Evolutionary conservation across 2,888 invertebrate species (phyloP).

Genomic region (Elegia similella): DNA sequence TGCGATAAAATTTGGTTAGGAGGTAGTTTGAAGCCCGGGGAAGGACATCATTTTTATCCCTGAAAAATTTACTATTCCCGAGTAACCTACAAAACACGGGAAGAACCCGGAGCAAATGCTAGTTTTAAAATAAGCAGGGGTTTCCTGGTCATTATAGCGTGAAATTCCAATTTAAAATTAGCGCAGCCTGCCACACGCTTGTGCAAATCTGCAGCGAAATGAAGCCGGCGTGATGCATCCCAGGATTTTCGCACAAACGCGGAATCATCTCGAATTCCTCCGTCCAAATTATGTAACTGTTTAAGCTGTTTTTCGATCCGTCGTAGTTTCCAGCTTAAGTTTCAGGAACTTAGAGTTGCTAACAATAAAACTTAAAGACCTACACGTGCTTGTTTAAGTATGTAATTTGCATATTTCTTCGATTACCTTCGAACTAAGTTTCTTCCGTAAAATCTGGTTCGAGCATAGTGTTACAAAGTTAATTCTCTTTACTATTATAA

Average conservation of each 20-base stretch:
- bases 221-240: slow-evolving; percentile 25
- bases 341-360: neutral
- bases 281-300: slow-evolving; percentile 40
- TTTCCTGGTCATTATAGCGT: slow-evolving; percentile 10
- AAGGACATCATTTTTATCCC: too few relatives aligned
- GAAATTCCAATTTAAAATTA: slow-evolving; percentile 13
- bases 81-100: too few relatives aligned
- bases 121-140: neutral
- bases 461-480: slow-evolving; percentile 16
- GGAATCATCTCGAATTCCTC: slow-evolving; percentile 36
- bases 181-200: neutral
- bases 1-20: neutral
- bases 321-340: slow-evolving; percentile 21
- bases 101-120: too few relatives aligned
- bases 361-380: neutral
- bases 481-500: too few relatives aligned
- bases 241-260: slow-evolving; percentile 26
- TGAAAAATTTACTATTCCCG: too few relatives aligned
- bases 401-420: neutral
- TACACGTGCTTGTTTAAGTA: neutral
- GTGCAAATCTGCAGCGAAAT: slow-evolving; percentile 29
- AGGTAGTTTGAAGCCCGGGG: too few relatives aligned
- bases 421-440: too few relatives aligned
- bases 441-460: too few relatives aligned
- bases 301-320: slow-evolving; percentile 33